Evolutionary conservation across 1,140 invertebrate genomes (phyloP).

Genomic region (Drosophila asahinai): DNA sequence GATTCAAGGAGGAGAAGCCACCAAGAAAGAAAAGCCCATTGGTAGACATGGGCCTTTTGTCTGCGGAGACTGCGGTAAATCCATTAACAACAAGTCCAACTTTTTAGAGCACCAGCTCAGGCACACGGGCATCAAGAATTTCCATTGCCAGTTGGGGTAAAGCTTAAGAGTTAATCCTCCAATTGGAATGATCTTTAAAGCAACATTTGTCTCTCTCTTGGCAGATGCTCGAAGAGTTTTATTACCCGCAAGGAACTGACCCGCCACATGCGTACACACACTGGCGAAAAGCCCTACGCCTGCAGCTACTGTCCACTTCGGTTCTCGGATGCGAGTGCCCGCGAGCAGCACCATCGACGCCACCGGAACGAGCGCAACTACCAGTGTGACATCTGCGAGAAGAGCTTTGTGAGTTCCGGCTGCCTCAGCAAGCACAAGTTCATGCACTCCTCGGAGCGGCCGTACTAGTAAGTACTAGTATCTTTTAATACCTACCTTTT

Average conservation of each 20-base stretch:
- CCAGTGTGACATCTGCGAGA: conserved; percentile 29
- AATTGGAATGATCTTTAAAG: neutral
- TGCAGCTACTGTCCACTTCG: conserved; percentile 29
- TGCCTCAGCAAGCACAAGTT: conserved; percentile 41
- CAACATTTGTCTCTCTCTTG: neutral
- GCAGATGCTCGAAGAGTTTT: conserved; percentile 40
- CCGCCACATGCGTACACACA: conserved; percentile 30
- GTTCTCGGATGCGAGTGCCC: conserved; percentile 33
- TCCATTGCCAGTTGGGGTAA: conserved; percentile 22
- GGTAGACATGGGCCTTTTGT: neutral
- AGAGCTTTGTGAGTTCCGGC: conserved; percentile 37
- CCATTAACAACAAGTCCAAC: conserved; percentile 25
- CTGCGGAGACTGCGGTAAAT: conserved; percentile 31
- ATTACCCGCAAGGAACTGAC: conserved; percentile 37
- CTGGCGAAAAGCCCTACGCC: conserved; percentile 37
- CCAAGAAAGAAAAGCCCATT: neutral
- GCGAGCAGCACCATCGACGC: conserved; percentile 38
- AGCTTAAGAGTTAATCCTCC: too few relatives aligned
- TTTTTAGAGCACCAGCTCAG: conserved; percentile 41
- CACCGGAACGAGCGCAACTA: conserved; percentile 31
- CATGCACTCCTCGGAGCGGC: conserved; percentile 14
- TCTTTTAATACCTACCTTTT: too few relatives aligned
- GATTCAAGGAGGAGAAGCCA: neutral
- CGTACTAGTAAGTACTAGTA: conserved; percentile 5
- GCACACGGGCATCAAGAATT: conserved; percentile 37